These are phyloP conservation scores for Lithobates sylvaticus DNA, from an alignment of 2,797 vertebrate genomes.

Conservation along the genomic window DNA sequence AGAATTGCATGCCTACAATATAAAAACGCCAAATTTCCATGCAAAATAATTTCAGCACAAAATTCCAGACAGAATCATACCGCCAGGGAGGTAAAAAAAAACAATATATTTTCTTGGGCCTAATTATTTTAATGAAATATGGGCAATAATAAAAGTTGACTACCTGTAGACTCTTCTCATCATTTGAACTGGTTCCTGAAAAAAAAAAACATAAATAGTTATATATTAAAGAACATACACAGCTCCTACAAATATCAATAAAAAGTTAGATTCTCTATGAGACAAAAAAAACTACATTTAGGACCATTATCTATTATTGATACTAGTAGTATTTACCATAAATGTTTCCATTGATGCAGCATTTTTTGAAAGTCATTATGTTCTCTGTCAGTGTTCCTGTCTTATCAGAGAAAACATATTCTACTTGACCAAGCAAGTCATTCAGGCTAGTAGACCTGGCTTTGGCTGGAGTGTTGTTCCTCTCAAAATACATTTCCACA, in stretches of 20 bases:
- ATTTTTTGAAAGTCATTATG: slow-evolving; percentile 88
- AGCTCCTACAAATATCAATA: not conserved
- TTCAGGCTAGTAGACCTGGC: slow-evolving; percentile 88
- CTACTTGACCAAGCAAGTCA: slow-evolving; percentile 91
- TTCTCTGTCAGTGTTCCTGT: slow-evolving; percentile 96
- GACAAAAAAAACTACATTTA: not conserved
- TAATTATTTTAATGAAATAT: not conserved
- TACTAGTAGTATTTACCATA: slow-evolving; percentile 78
- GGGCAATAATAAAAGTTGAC: not conserved
- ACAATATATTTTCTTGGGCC: too few species aligned
- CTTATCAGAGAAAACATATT: slow-evolving; percentile 93
- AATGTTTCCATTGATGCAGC: slow-evolving; percentile 83
- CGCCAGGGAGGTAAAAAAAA: too few species aligned
- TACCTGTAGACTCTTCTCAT: slow-evolving; percentile 45
- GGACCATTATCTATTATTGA: not conserved
- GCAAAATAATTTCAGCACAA: too few species aligned
- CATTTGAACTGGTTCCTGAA: slow-evolving; percentile 30
- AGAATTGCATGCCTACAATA: too few species aligned
- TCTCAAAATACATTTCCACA: slow-evolving; percentile 80
- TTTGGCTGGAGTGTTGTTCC: slow-evolving; percentile 77
- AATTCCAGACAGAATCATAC: too few species aligned
- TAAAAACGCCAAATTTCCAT: too few species aligned
- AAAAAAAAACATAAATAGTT: not conserved
- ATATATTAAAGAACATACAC: not conserved
- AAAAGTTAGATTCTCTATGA: not conserved